Percentiles rank a stretch among this genome's conserved stretches.
Conservation (phyloP, 1,140 invertebrate genomes). For the Bacillus rossius region DNA sequence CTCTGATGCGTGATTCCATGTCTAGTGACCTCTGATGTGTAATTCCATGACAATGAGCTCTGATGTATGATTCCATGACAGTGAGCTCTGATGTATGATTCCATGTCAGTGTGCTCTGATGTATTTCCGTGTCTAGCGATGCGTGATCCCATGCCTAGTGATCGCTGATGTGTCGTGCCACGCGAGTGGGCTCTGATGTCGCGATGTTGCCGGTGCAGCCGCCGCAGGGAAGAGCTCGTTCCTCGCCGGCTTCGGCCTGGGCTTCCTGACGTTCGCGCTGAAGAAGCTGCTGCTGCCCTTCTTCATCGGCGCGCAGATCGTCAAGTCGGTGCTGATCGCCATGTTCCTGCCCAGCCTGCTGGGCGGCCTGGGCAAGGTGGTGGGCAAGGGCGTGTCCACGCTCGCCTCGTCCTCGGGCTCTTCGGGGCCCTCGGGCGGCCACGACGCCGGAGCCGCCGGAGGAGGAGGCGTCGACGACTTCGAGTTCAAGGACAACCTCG, state of each 20-base stretch:
- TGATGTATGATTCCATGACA: no score
- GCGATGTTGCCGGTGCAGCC: conserved; percentile 17
- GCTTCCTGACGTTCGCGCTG: conserved; percentile 67
- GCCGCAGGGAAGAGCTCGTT: conserved; percentile 55
- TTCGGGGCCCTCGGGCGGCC: background rate
- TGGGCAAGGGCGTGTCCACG: conserved; percentile 53
- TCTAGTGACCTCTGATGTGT: no score
- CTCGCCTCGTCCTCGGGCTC: conserved; percentile 10
- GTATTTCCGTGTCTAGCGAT: no score
- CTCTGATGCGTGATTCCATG: no score
- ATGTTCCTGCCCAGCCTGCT: conserved; percentile 76
- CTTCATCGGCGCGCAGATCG: conserved; percentile 62
- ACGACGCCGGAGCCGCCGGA: conserved; percentile 28
- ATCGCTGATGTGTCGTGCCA: no score
- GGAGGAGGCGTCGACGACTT: conserved; percentile 52
- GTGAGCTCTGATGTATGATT: no score
- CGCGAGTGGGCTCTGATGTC: no score
- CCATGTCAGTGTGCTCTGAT: no score
- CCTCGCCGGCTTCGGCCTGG: conserved; percentile 61
- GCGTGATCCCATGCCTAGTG: no score
- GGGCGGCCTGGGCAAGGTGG: conserved; percentile 71
- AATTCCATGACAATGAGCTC: no score
- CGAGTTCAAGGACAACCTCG: conserved; percentile 55
- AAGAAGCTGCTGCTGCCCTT: conserved; percentile 75
- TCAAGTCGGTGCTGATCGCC: conserved; percentile 72